Base-by-base conservation (phyloP, 2,113 vertebrate species). In the Daboia siamensis region DNA sequence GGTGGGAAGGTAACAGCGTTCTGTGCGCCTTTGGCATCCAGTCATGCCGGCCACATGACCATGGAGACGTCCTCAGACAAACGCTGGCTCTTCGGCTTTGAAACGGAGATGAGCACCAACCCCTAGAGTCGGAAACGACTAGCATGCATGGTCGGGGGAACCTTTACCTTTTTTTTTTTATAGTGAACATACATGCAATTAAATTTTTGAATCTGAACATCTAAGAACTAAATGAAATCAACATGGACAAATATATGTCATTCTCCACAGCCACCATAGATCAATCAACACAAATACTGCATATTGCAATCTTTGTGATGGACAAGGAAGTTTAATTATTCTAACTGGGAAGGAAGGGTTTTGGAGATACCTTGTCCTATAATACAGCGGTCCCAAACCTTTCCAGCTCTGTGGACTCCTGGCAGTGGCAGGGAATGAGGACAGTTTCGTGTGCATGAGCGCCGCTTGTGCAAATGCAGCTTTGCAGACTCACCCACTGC, bases 401-500 rank as follows among this genome's bases (percentile, higher is more conserved):
- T 69, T 69, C 64, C 2, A 3, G 12, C n/a, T 69, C 64, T 69
- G 26, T 4, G 3, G 29, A n/a, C 61, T n/a, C 11, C n/a, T 1
- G 1, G 29, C 11, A 26, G 11, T 1, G 3, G 6, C 0, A 0
- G 6, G 12, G 29, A n/a, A 4, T 69, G 11, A 69, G 61, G 26
- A 69, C 12, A 2, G 12, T 69, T 69, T 69, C 12, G 0, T 1
- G 0, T 69, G 5, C 61, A 64, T 69, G 61, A 1, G 1, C 1
- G 0, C 24, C 3, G 0, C 26, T 29, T 64, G 9, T 29, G 59
- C 9, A 64, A 64, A 64, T 64, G 59, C 29, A 69, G 29, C 29
- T 69, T 69, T 69, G 29, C 61, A n/a, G 4, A 29, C 29, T 69
- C 12, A 1, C 11, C 13, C 61, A 69, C 4, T 15, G 29, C 61